Evolutionary conservation across 2,113 vertebrate species (phyloP), one percentile per base, ranked within the genome.

Genomic region (Eulemur rufifrons): DNA sequence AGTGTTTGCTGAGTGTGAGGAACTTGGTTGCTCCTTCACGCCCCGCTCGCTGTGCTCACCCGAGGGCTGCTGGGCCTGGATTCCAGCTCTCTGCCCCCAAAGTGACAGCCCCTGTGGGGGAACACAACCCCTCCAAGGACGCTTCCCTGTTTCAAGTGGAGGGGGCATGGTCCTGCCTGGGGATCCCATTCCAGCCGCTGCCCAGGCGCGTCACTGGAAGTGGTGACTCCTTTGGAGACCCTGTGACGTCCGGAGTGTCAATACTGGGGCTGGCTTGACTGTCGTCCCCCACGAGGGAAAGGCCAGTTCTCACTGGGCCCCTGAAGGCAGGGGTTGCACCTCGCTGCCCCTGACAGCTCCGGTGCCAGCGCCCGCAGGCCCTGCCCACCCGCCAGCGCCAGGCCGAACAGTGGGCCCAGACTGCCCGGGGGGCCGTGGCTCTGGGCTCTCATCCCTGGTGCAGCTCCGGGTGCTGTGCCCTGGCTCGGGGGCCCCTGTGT

Each of bases 251-350:
- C 47, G 10, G 18, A 89, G 61, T 14, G 56, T 97, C 97, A 77
- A 0, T 97, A 82, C 18, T n/a, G 68, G 84, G 15, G 18, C 87
- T 71, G 97, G 92, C 95, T 76, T 95, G 97, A 97, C 96, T 90
- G 95, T 77, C 45, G 8, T 42, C 0, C 14, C 59, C 0, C 15
- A 6, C 6, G 77, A 84, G 94, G 54, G 83, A 92, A 92, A 84
- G 90, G 97, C 98, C 90, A 83, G 39, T 96, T 96, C 97, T 97
- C 59, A 21, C 95, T 97, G 96, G 91, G 52, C 68, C 87, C 66
- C 91, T 63, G 88, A 63, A 86, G 86, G 95, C 86, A 73, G 94
- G 96, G 47, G 71, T 97, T 73, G 18, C 13, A 47, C 2, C 4
- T 68, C 15, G 13, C 68, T 0, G 39, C 39, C 42, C 73, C n/a